These are phyloP conservation scores for Matsumyia berberina DNA, from an alignment of 2,888 invertebrate genomes.

Conservation along the genomic window DNA sequence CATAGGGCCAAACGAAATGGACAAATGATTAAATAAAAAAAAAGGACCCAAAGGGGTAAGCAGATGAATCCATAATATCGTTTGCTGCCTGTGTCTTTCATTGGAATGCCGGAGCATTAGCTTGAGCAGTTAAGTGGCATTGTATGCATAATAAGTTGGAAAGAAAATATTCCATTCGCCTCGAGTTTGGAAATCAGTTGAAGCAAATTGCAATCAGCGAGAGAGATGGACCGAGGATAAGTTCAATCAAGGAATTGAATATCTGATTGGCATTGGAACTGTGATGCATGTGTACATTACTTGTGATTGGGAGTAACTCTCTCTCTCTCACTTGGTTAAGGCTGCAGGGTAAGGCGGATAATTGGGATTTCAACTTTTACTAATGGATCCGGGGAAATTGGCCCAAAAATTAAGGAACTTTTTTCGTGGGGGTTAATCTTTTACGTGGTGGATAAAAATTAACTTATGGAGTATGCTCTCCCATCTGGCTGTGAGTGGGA, in stretches of 20 bases:
- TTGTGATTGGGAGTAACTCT: background rate
- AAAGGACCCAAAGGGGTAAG: background rate
- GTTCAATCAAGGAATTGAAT: slow-evolving; percentile 37
- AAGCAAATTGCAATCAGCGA: slow-evolving; percentile 36
- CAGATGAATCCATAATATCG: slow-evolving; percentile 3
- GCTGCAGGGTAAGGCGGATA: background rate
- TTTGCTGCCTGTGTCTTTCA: background rate
- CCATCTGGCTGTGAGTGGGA: too few species aligned
- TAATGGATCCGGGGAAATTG: background rate
- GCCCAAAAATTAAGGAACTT: background rate
- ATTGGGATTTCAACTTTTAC: background rate
- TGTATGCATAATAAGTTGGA: slow-evolving; percentile 35
- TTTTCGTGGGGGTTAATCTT: background rate
- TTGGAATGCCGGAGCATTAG: slow-evolving; percentile 8
- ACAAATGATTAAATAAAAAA: slow-evolving; percentile 31
- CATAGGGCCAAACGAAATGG: background rate
- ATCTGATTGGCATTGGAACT: slow-evolving; percentile 5
- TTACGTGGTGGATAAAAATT: background rate
- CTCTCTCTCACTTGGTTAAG: slow-evolving; percentile 20
- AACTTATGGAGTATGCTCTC: background rate
- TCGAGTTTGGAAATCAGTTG: slow-evolving; percentile 5
- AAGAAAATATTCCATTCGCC: background rate
- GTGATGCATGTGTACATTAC: background rate
- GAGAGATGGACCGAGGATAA: slow-evolving; percentile 15
- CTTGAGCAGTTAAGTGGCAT: slow-evolving; percentile 23